Base-by-base conservation (phyloP, 2,888 invertebrate genomes). In the Mechanitis mazaeus region DNA sequence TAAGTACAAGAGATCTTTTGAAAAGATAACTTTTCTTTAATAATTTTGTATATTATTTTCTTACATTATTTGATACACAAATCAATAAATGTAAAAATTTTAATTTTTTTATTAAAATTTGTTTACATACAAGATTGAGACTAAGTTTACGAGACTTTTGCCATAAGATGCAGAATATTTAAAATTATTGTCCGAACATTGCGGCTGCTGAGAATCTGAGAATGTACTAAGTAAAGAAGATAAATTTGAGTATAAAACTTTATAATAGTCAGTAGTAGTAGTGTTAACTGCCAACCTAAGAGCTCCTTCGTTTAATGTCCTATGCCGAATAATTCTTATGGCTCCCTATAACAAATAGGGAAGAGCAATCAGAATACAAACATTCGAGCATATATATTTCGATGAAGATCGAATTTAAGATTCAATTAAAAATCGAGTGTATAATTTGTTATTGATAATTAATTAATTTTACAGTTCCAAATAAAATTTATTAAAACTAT, bases 231-330 rank as follows among this genome's bases (percentile, higher is more conserved):
- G 69, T 69, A 70, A 68, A 68, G 66, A 61, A 69, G 69, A 71
- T 71, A 71, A 72, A 72, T 72, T 70, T 65, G 67, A 65, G 63
- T 71, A 69, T 72, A 73, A 73, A 73, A 74, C 71, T 72, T 71
- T 69, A 71, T 72, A 73, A 74, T 71, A 69, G 72, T 71, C 72
- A n/a, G n/a, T n/a, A n/a, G n/a, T n/a, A n/a, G n/a, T n/a, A n/a
- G n/a, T 70, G 72, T 74, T 74, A 74, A 74, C 72, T 70, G 72
- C 70, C 64, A 55, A 61, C 67, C 69, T 66, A 68, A 71, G 73
- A 71, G 71, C 66, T 67, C 61, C 63, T 61, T 59, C 68, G 58
- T 71, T 71, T 71, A 65, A 70, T 67, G 66, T 66, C 64, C 65
- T 65, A 63, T 68, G 60, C 69, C 68, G 65, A 71, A 69, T 70